phyloP scores from a whole-genome alignment of 2,888 invertebrate genomes.

The Eurytoma adleriae region DNA sequence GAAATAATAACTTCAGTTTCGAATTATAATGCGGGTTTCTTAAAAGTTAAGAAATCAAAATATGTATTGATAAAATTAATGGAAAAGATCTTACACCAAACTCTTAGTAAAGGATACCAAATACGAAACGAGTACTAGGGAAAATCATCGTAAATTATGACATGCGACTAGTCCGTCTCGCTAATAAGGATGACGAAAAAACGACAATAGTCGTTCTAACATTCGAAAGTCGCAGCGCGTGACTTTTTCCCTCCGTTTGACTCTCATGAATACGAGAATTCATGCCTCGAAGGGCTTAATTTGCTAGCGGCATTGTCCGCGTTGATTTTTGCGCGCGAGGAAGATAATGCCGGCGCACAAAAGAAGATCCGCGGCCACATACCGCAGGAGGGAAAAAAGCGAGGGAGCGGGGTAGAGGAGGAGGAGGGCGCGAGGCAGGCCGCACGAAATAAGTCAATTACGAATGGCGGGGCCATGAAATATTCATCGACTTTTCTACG shows the following conservation, averaged over 20 bases:
- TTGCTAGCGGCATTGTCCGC: conserved; percentile 36
- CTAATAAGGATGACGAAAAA: neutral
- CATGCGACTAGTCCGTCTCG: neutral
- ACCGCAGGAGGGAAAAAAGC: neutral
- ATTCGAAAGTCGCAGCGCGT: neutral
- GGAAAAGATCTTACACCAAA: too few species aligned
- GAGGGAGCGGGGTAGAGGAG: neutral
- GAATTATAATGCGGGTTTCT: too few species aligned
- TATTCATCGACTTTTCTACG: conserved; percentile 44
- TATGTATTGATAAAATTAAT: too few species aligned
- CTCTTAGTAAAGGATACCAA: too few species aligned
- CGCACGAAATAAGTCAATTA: conserved; percentile 55
- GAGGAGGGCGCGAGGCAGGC: neutral
- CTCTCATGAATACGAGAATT: conserved; percentile 33
- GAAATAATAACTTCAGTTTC: too few species aligned
- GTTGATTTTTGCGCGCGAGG: conserved; percentile 32
- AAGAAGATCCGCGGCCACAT: conserved; percentile 17
- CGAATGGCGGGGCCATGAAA: conserved; percentile 45
- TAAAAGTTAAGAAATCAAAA: too few species aligned
- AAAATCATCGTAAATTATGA: conserved; percentile 11
- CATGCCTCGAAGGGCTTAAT: conserved; percentile 37
- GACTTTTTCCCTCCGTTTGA: neutral
- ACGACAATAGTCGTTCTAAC: too few species aligned
- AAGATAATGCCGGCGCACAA: conserved; percentile 38
- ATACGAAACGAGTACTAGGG: neutral